phyloP scores from a whole-genome alignment of 2,113 vertebrate genomes.

The Clarias batrachus region DNA sequence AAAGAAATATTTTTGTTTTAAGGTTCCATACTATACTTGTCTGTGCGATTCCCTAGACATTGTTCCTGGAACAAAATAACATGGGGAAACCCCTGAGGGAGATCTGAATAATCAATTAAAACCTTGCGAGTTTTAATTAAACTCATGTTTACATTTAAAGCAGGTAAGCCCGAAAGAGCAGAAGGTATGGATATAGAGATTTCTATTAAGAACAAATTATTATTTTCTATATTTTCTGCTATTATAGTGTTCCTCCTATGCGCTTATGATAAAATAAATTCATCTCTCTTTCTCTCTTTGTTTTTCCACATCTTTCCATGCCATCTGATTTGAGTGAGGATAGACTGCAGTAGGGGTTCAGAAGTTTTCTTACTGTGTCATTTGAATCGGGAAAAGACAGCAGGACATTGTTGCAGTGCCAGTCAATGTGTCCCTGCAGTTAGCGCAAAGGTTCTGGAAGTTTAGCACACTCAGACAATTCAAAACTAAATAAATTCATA shows the following conservation, averaged over 20 bases:
- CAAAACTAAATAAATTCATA: no score
- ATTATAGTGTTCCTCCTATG: not conserved
- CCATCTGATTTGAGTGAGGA: constrained; percentile 62
- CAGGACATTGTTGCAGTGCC: constrained; percentile 60
- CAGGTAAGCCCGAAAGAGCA: not conserved
- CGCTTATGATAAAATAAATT: not conserved
- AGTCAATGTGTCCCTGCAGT: constrained; percentile 30
- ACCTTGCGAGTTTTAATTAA: constrained; percentile 5
- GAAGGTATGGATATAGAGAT: not conserved
- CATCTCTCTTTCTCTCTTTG: not conserved
- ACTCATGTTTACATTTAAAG: not conserved
- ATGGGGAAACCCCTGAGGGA: constrained; percentile 8
- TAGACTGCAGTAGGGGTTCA: constrained; percentile 57
- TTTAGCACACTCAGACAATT: not conserved
- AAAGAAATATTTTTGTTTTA: not conserved
- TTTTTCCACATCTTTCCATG: constrained; percentile 10
- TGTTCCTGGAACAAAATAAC: constrained; percentile 23
- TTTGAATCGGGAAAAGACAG: constrained; percentile 63
- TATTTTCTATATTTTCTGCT: not conserved
- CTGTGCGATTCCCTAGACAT: constrained; percentile 19
- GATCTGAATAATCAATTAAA: constrained; percentile 24
- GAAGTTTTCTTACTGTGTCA: constrained; percentile 57
- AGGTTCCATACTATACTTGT: not conserved
- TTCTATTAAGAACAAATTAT: not conserved
- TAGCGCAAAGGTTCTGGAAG: not conserved